These are phyloP conservation scores for Argyrosomus regius DNA, from an alignment of 2,797 vertebrate species.

Conservation along the genomic window DNA sequence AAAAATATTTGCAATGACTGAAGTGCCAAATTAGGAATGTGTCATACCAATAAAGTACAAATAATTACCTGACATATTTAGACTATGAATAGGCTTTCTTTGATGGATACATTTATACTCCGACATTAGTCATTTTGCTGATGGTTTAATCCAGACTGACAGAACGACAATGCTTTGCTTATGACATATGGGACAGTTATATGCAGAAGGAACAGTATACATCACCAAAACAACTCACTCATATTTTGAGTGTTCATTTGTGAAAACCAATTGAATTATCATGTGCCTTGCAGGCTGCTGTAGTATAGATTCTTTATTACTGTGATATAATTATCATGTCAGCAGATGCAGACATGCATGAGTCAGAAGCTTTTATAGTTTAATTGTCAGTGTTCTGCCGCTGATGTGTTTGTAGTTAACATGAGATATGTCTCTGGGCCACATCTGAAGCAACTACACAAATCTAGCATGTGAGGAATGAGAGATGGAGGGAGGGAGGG, in stretches of 20 bases:
- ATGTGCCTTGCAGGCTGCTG: constrained; percentile 4
- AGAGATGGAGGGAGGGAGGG: background rate
- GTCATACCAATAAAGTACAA: background rate
- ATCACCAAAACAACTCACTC: background rate
- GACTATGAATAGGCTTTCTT: background rate
- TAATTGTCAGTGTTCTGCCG: constrained; percentile 39
- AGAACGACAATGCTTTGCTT: background rate
- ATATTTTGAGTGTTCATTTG: background rate
- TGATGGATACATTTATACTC: background rate
- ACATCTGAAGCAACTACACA: constrained; percentile 17
- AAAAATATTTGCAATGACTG: background rate
- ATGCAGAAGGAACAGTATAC: background rate
- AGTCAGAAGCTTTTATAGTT: constrained; percentile 26
- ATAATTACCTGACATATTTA: background rate
- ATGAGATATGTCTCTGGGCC: constrained; percentile 34
- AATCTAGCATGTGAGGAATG: background rate
- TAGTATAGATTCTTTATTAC: constrained; percentile 7
- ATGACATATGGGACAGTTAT: background rate
- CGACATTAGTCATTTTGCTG: background rate
- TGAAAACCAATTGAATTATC: constrained; percentile 4
- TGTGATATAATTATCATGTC: constrained; percentile 19
- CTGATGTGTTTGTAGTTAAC: constrained; percentile 36
- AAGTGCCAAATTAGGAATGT: background rate
- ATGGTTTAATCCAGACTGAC: background rate
- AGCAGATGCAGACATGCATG: constrained; percentile 25